These are phyloP conservation scores for Carcina quercana DNA, from an alignment of 2,888 invertebrate genomes.

Conservation along the genomic window DNA sequence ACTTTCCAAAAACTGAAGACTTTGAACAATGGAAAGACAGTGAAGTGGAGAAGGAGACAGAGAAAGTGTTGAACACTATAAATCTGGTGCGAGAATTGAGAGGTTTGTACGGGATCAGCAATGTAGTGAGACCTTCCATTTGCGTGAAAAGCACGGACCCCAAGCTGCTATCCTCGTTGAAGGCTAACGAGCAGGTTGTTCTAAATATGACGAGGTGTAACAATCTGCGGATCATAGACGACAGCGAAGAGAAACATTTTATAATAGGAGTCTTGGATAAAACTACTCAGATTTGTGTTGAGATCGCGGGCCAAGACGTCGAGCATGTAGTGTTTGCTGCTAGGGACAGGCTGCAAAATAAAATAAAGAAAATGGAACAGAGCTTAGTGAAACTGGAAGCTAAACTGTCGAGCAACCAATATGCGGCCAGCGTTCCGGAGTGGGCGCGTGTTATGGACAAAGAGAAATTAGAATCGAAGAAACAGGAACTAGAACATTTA, in stretches of 20 bases:
- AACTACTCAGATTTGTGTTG: constrained; percentile 42
- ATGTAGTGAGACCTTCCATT: constrained; percentile 54
- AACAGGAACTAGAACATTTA: constrained; percentile 42
- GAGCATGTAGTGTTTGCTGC: constrained; percentile 34
- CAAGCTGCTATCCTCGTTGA: constrained; percentile 33
- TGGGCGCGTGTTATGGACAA: constrained; percentile 33
- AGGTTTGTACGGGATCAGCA: constrained; percentile 69
- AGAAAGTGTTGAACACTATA: constrained; percentile 57
- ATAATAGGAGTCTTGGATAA: constrained; percentile 36
- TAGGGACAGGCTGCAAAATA: constrained; percentile 38
- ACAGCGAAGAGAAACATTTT: constrained; percentile 25
- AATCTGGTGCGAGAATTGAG: constrained; percentile 70
- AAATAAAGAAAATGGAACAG: constrained; percentile 42
- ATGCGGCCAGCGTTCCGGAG: constrained; percentile 32
- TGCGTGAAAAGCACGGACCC: constrained; percentile 34
- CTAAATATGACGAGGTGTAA: constrained; percentile 39
- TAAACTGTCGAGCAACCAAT: constrained; percentile 32
- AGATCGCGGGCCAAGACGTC: constrained; percentile 38
- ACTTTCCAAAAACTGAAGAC: constrained; percentile 37
- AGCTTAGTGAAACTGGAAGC: constrained; percentile 39
- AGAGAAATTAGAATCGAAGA: constrained; percentile 38
- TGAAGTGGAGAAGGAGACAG: constrained; percentile 56
- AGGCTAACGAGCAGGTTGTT: constrained; percentile 37
- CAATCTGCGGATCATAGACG: constrained; percentile 28
- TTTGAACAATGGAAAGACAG: constrained; percentile 45